These are phyloP conservation scores for Spatulosminthurus flaviceps DNA, from an alignment of 2,888 invertebrate genomes.

Conservation along the genomic window DNA sequence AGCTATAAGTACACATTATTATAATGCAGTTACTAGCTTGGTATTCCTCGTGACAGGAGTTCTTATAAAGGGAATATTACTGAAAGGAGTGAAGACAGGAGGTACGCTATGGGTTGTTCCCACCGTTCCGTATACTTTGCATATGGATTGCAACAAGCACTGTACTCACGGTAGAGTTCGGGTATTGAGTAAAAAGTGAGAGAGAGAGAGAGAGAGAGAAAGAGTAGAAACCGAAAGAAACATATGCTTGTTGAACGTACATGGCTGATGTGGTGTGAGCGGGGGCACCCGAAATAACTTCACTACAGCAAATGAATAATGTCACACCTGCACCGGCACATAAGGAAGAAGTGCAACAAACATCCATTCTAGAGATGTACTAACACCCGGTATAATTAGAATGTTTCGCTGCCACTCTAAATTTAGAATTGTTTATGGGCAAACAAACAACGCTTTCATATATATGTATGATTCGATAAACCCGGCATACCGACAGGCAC, in stretches of 20 bases:
- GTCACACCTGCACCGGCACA: conserved; percentile 51
- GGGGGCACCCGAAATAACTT: conserved; percentile 52
- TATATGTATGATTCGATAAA: conserved; percentile 51
- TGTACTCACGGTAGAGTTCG: background rate
- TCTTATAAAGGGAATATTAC: background rate
- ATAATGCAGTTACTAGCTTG: background rate
- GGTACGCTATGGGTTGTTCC: background rate
- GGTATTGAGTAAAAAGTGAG: background rate
- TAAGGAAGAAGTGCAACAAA: conserved; percentile 45
- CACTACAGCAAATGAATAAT: conserved; percentile 52
- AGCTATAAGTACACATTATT: background rate
- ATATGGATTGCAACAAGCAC: background rate
- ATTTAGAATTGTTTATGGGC: conserved; percentile 57
- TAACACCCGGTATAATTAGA: conserved; percentile 50
- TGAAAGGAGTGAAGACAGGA: background rate
- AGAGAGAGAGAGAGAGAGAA: background rate
- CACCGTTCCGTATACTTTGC: background rate
- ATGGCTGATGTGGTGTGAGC: background rate
- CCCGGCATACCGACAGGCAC: conserved; percentile 41
- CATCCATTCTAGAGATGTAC: conserved; percentile 32
- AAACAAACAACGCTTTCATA: conserved; percentile 56
- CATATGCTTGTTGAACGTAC: conserved; percentile 10
- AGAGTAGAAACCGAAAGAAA: conserved; percentile 10
- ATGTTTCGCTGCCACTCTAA: conserved; percentile 46
- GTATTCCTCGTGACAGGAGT: background rate